Evolutionary conservation across 2,113 vertebrate genomes (phyloP), one percentile per base, ranked within the genome.

Genomic region (Amazona guildingii): DNA sequence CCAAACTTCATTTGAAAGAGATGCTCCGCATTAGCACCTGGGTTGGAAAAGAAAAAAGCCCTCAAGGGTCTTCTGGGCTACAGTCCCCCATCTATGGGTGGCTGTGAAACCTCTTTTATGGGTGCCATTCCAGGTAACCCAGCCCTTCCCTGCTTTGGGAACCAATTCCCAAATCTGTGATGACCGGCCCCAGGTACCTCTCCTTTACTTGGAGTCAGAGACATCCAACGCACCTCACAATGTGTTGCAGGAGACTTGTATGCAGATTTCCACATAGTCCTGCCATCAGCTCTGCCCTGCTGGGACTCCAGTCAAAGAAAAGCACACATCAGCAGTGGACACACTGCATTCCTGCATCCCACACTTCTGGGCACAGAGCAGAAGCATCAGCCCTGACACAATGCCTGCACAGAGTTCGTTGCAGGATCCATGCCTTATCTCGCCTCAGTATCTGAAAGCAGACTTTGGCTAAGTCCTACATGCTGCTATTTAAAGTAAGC

Each of bases 401-500:
- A 81, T 46, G 68, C 77, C 69, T 0, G 1, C 90, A 55, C 41
- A 49, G 84, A 69, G 62, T 89, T 95, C 3, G 8, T 78, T 94
- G 91, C 86, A 90, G 89, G 87, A 92, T 86, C 85, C 28, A 4
- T 86, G 85, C 87, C 80, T 96, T 91, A 91, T 92, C 94, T 94
- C 1, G 63, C 89, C 74, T 96, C 88, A 96, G 88, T 81, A 96
- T 96, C 94, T 96, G 88, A 97, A 95, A 95, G 84, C 94, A 97
- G 95, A 96, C 84, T 96, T 97, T 96, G 96, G 96, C 94, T 95
- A 87, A 97, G 83, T 93, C 95, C 95, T 95, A 95, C 93, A 93
- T 14, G 83, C 89, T 97, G 91, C 95, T 97, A 97, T 97, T 97
- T 97, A 96, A 96, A 97, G 97, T 64, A 94, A 97, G 92, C 74